Conservation (phyloP, 1,140 invertebrate genomes). For the Philotrypesis tridentata region DNA sequence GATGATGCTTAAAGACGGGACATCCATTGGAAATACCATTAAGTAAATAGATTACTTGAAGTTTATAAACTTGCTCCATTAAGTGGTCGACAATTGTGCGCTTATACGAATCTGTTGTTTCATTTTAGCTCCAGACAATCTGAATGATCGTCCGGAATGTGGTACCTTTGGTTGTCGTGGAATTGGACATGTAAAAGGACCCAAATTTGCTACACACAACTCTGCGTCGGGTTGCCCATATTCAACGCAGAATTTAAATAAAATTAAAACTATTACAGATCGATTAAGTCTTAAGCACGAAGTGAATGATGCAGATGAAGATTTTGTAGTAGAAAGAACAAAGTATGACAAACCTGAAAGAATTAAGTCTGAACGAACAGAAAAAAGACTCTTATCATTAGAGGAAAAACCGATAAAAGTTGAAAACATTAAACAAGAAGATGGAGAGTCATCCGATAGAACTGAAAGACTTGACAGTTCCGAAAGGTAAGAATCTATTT, state of each 20-base stretch:
- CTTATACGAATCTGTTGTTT: neutral
- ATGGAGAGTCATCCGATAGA: slow-evolving; percentile 64
- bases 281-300: slow-evolving; percentile 72
- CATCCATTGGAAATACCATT: slow-evolving; percentile 88
- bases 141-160: slow-evolving; percentile 78
- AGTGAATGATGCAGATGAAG: slow-evolving; percentile 65
- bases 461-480: slow-evolving; percentile 62
- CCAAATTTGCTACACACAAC: slow-evolving; percentile 84
- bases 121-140: slow-evolving; percentile 76
- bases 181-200: slow-evolving; percentile 84
- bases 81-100: neutral
- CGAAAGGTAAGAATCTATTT: slow-evolving; percentile 60
- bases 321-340: slow-evolving; percentile 58
- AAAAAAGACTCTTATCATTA: slow-evolving; percentile 54
- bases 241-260: slow-evolving; percentile 80
- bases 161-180: slow-evolving; percentile 86
- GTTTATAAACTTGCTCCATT: neutral
- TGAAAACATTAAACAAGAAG: slow-evolving; percentile 66
- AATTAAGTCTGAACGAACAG: slow-evolving; percentile 61
- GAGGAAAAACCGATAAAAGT: slow-evolving; percentile 62
- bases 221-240: slow-evolving; percentile 90
- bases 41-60: slow-evolving; percentile 16
- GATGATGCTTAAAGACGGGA: slow-evolving; percentile 91
- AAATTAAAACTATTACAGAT: slow-evolving; percentile 75
- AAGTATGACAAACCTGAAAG: slow-evolving; percentile 64